Evolutionary conservation across 2,888 invertebrate genomes (phyloP).

Genomic region (Dermolepida albohirtum): DNA sequence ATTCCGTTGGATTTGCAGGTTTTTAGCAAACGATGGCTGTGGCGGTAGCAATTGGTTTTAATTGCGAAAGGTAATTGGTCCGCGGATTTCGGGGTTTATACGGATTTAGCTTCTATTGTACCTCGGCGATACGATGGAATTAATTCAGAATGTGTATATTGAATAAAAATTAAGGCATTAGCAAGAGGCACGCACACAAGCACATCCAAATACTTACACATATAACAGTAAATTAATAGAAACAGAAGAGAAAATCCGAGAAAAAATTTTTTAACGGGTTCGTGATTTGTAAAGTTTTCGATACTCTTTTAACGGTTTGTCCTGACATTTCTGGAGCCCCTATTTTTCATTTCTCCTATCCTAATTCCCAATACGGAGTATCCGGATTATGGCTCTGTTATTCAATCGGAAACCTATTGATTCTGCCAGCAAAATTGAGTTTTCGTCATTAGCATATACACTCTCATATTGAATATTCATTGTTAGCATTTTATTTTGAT

Average conservation of each 20-base stretch:
- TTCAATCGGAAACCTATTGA: constrained; percentile 36
- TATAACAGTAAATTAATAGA: not conserved
- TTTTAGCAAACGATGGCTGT: constrained; percentile 35
- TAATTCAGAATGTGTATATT: constrained; percentile 52
- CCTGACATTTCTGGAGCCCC: constrained; percentile 15
- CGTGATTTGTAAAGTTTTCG: constrained; percentile 26
- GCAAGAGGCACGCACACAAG: constrained; percentile 1
- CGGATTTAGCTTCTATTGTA: constrained; percentile 50
- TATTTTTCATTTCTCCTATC: constrained; percentile 28
- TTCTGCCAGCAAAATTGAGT: constrained; percentile 21
- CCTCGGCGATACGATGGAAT: constrained; percentile 47
- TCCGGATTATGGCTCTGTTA: constrained; percentile 31
- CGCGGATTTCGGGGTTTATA: constrained; percentile 53
- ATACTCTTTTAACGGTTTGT: constrained; percentile 29
- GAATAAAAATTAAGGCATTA: constrained; percentile 53
- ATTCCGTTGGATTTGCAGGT: constrained; percentile 37
- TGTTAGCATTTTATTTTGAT: constrained; percentile 31
- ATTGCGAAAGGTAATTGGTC: constrained; percentile 55
- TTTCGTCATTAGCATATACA: constrained; percentile 31
- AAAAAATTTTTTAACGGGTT: constrained; percentile 31
- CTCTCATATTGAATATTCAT: constrained; percentile 32
- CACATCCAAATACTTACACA: not conserved
- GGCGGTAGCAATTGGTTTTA: constrained; percentile 53
- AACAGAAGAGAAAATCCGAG: not conserved
- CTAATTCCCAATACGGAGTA: constrained; percentile 34